Percentiles rank a stretch among this genome's conserved stretches.
phyloP scores from a whole-genome alignment of 2,797 vertebrate species.

The Sebastes kiyomatsui region DNA sequence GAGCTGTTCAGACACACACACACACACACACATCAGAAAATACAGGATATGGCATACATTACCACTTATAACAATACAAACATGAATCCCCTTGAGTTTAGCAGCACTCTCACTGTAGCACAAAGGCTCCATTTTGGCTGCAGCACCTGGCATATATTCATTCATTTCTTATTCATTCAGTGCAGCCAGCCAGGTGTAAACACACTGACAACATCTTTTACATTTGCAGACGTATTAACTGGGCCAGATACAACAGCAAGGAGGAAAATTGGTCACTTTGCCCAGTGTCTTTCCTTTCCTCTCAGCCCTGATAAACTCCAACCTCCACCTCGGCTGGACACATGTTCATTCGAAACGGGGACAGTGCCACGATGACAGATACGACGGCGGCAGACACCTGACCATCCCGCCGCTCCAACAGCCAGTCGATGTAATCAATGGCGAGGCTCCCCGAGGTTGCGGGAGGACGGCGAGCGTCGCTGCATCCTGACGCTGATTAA shows the following conservation, averaged over 20 bases:
- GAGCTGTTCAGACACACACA: conserved; percentile 11
- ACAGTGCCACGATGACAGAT: conserved; percentile 42
- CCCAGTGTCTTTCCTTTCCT: conserved; percentile 1
- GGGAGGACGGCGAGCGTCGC: conserved; percentile 36
- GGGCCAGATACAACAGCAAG: conserved; percentile 12
- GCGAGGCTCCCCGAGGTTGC: conserved; percentile 48
- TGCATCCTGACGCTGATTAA: conserved; percentile 70
- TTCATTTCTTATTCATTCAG: conserved; percentile 34
- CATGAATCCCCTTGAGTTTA: conserved; percentile 31
- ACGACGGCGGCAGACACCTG: conserved; percentile 51
- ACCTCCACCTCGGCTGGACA: conserved; percentile 49
- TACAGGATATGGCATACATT: conserved; percentile 27
- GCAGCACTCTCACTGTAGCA: conserved; percentile 17
- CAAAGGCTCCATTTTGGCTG: conserved; percentile 37
- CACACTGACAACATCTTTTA: conserved; percentile 17
- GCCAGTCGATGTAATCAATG: conserved; percentile 65
- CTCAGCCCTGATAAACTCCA: conserved; percentile 41
- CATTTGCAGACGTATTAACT: conserved; percentile 13
- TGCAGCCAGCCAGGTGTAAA: conserved; percentile 24
- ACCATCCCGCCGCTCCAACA: conserved; percentile 46
- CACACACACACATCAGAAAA: conserved; percentile 18
- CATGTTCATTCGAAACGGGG: conserved; percentile 51
- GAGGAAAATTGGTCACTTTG: conserved; percentile 16
- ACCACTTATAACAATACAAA: conserved; percentile 30
- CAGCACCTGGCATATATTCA: conserved; percentile 23